phyloP scores from a whole-genome alignment of 2,797 vertebrate genomes.

The Channa striata region DNA sequence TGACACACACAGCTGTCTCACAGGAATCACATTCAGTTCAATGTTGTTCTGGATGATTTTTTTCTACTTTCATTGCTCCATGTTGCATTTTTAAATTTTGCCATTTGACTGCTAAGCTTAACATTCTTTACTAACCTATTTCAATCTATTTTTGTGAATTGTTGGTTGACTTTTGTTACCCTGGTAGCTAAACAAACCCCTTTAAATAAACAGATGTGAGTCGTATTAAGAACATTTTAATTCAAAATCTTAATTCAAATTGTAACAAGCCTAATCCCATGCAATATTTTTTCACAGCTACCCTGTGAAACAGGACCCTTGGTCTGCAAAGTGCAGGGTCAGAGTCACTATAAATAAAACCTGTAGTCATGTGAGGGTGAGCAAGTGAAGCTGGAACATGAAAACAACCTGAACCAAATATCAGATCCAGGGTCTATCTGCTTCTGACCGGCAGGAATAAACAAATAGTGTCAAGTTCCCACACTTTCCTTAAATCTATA shows the following conservation, averaged over 20 bases:
- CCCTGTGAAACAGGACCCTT: slow-evolving; percentile 54
- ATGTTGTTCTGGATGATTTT: slow-evolving; percentile 34
- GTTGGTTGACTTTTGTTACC: slow-evolving; percentile 7
- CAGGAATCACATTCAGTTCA: slow-evolving; percentile 29
- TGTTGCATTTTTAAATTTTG: slow-evolving; percentile 20
- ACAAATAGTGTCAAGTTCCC: slow-evolving; percentile 20
- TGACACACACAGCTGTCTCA: slow-evolving; percentile 83
- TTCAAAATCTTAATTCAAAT: neutral
- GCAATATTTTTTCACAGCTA: slow-evolving; percentile 16
- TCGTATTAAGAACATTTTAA: neutral
- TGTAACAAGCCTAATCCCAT: neutral
- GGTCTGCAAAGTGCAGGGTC: slow-evolving; percentile 41
- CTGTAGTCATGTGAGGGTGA: slow-evolving; percentile 65
- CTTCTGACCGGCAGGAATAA: slow-evolving; percentile 17
- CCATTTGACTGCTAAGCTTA: slow-evolving; percentile 13
- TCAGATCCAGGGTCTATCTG: slow-evolving; percentile 39
- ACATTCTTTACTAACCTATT: slow-evolving; percentile 16
- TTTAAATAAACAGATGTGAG: neutral
- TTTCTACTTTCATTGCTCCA: slow-evolving; percentile 8
- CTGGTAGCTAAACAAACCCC: neutral
- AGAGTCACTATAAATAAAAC: slow-evolving; percentile 72
- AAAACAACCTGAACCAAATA: slow-evolving; percentile 64
- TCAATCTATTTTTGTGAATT: neutral
- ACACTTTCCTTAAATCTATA: slow-evolving; percentile 8
- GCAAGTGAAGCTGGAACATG: slow-evolving; percentile 40